Evolutionary conservation across 2,113 vertebrate species (phyloP).

Genomic region (Nannospalax galili): DNA sequence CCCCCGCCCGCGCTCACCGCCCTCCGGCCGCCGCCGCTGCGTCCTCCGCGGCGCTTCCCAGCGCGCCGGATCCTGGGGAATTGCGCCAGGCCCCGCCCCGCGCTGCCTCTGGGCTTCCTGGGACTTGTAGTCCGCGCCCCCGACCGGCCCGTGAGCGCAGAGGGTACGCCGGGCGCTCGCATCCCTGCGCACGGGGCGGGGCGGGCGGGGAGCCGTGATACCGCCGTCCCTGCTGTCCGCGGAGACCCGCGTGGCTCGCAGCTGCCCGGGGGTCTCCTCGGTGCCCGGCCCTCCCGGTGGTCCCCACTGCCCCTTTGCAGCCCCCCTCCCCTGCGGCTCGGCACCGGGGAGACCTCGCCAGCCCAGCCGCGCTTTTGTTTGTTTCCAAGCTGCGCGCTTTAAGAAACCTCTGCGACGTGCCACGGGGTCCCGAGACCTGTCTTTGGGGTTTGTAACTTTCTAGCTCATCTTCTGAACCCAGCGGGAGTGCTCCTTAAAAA

Average conservation of each 20-base stretch:
- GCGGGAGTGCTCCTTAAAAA: neutral
- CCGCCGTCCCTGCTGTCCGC: no score
- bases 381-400: neutral
- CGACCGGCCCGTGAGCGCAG: no score
- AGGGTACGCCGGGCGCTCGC: neutral
- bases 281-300: no score
- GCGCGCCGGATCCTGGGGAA: slow-evolving; percentile 44
- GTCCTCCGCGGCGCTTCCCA: slow-evolving; percentile 64
- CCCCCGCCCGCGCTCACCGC: slow-evolving; percentile 61
- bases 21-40: slow-evolving; percentile 20
- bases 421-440: neutral
- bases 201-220: neutral
- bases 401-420: neutral
- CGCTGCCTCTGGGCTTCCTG: slow-evolving; percentile 48
- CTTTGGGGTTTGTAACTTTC: neutral
- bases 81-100: slow-evolving; percentile 64
- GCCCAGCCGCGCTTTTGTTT: neutral
- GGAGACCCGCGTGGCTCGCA: no score
- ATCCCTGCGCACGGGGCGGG: neutral
- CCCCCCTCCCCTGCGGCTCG: neutral
- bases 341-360: neutral
- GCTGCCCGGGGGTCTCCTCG: neutral
- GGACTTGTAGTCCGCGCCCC: slow-evolving; percentile 77
- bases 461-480: neutral
- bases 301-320: neutral